Percentiles rank a stretch among this genome's conserved stretches.
These are phyloP conservation scores for Rhynchotus rufescens DNA, from an alignment of 2,797 vertebrate genomes.

Conservation along the genomic window DNA sequence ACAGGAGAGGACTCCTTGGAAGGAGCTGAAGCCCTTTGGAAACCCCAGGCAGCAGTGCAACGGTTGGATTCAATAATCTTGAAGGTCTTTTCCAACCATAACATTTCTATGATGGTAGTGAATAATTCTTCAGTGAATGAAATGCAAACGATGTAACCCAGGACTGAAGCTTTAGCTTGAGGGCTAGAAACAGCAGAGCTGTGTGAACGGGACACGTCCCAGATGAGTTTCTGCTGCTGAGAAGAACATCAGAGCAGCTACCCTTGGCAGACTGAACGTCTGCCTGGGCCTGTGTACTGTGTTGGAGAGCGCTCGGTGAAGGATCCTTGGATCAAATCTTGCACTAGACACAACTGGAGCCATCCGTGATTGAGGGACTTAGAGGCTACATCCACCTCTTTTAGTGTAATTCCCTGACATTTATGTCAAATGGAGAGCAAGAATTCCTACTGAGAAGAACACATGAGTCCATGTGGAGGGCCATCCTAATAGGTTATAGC, in stretches of 20 bases:
- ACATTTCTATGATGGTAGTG: not conserved
- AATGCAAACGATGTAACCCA: not conserved
- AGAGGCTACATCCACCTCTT: not conserved
- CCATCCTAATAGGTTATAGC: rapidly evolving
- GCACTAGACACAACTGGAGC: rapidly evolving
- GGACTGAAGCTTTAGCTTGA: not conserved
- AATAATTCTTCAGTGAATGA: not conserved
- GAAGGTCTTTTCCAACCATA: too few relatives aligned
- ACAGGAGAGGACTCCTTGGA: not conserved
- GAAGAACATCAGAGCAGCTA: not conserved
- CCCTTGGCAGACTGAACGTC: not conserved
- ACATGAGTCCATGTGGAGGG: not conserved
- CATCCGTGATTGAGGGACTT: not conserved
- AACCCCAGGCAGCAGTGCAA: rapidly evolving
- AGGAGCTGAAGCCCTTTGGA: not conserved
- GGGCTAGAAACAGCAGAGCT: not conserved
- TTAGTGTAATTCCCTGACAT: rapidly evolving
- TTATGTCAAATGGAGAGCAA: not conserved
- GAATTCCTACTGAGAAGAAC: not conserved
- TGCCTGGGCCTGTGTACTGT: too few relatives aligned
- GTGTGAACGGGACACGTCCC: not conserved
- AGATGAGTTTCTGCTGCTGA: not conserved
- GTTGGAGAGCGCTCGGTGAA: not conserved
- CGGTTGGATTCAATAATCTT: too few relatives aligned
- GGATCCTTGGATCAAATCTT: not conserved